These are phyloP conservation scores for Sarotherodon lohbergeri DNA, from an alignment of 2,113 vertebrate species.

Conservation along the genomic window DNA sequence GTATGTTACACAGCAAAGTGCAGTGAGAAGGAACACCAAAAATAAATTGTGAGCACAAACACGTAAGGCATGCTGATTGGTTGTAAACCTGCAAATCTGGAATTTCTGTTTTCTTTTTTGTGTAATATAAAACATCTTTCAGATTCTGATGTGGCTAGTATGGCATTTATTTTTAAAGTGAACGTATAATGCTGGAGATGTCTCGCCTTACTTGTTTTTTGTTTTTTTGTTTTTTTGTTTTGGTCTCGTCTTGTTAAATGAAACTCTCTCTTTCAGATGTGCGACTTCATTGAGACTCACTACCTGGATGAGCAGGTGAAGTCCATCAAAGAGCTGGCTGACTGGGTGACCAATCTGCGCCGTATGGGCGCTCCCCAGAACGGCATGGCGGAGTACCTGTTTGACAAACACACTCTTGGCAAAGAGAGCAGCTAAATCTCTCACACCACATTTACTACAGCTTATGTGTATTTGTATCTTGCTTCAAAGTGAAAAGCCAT, in stretches of 20 bases:
- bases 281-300: constrained; percentile 94
- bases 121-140: not conserved
- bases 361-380: constrained; percentile 89
- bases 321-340: constrained; percentile 89
- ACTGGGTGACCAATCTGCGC: constrained; percentile 90
- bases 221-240: not conserved
- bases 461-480: constrained; percentile 10
- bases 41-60: not conserved
- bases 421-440: constrained; percentile 68
- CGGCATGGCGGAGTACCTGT: constrained; percentile 94
- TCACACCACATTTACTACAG: not conserved
- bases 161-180: not conserved
- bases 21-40: not conserved
- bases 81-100: not conserved
- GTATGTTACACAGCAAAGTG: not conserved
- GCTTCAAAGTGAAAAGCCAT: constrained; percentile 1
- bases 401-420: constrained; percentile 95
- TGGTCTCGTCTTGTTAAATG: not conserved
- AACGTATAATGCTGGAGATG: too few relatives aligned
- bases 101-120: not conserved
- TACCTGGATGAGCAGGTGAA: constrained; percentile 96
- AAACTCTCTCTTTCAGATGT: constrained; percentile 72
- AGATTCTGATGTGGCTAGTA: not conserved
- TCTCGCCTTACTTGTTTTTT: not conserved
- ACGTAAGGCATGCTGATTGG: not conserved